Evolutionary conservation across 2,888 invertebrate genomes (phyloP).

Genomic region (Drosophila meridionalis): DNA sequence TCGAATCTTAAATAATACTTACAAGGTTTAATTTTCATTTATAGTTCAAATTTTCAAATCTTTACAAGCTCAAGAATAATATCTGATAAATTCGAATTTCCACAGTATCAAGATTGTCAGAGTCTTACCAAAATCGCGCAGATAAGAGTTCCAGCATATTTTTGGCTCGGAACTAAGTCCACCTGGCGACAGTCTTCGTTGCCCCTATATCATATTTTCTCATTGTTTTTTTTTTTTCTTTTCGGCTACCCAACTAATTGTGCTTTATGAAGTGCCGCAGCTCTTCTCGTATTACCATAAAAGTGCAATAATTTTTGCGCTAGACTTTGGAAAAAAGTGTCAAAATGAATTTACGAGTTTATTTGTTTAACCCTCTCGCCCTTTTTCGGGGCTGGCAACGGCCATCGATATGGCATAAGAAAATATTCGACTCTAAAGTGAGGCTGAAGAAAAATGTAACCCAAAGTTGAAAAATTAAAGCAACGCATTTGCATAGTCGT

Average conservation of each 20-base stretch:
- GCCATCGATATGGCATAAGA: constrained; percentile 2
- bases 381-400: constrained; percentile 59
- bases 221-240: background rate
- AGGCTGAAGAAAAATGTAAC: constrained; percentile 1
- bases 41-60: background rate
- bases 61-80: too few species aligned
- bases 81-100: too few species aligned
- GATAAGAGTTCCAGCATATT: background rate
- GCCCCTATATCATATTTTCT: constrained; percentile 8
- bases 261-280: constrained; percentile 33
- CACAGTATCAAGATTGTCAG: too few species aligned
- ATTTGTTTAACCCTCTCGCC: constrained; percentile 84
- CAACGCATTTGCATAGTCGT: constrained; percentile 50
- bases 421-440: background rate
- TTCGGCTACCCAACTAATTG: constrained; percentile 32
- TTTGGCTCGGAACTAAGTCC: background rate
- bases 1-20: too few species aligned
- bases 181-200: constrained; percentile 5
- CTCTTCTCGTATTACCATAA: constrained; percentile 70
- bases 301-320: constrained; percentile 68
- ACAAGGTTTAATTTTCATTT: background rate
- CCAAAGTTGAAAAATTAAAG: constrained; percentile 28
- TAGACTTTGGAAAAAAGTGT: constrained; percentile 77
- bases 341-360: constrained; percentile 85
- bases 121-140: background rate